These are phyloP conservation scores for Phengaris arion DNA, from an alignment of 2,888 invertebrate species.

Conservation along the genomic window DNA sequence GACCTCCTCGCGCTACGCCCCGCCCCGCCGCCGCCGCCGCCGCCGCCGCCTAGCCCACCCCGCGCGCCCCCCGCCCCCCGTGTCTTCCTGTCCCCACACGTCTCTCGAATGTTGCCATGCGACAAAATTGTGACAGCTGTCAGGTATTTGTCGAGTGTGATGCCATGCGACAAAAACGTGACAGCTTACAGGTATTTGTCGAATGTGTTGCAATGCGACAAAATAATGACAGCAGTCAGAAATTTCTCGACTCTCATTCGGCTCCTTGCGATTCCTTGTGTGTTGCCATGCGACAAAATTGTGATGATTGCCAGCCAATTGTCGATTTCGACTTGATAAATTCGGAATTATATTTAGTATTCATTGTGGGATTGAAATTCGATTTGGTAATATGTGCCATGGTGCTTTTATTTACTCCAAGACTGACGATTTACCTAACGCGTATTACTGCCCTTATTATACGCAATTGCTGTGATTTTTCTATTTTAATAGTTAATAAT, in stretches of 20 bases:
- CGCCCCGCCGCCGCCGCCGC: constrained; percentile 42
- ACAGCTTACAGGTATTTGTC: not conserved
- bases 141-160: not conserved
- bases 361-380: constrained; percentile 40
- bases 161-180: not conserved
- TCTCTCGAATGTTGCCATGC: not conserved
- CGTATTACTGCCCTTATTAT: constrained; percentile 34
- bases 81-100: constrained; percentile 28
- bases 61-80: constrained; percentile 38
- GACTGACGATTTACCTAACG: constrained; percentile 61
- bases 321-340: not conserved
- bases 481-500: constrained; percentile 15
- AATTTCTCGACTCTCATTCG: not conserved
- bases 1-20: constrained; percentile 45
- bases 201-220: not conserved
- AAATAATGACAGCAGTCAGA: not conserved
- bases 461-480: constrained; percentile 18
- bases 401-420: constrained; percentile 44
- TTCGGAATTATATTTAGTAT: constrained; percentile 20
- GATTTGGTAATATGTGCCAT: not conserved
- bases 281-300: constrained; percentile 18
- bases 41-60: constrained; percentile 48
- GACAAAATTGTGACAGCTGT: not conserved
- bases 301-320: constrained; percentile 6
- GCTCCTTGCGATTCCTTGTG: not conserved